Evolutionary conservation across 2,113 vertebrate species (phyloP).

Genomic region (Pachycephala philippinensis): DNA sequence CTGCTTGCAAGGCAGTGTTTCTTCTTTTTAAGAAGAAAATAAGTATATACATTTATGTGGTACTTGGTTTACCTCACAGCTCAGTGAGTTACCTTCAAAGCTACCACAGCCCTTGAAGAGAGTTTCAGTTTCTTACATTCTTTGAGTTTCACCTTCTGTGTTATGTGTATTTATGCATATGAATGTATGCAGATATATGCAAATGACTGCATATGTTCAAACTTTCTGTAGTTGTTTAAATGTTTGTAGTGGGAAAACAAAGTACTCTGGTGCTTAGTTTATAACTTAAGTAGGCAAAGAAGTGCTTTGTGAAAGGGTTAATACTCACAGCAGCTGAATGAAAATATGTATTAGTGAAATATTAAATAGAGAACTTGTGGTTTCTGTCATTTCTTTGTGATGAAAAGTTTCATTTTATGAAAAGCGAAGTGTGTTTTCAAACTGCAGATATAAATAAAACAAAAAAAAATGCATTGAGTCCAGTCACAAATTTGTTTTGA

Average conservation of each 20-base stretch:
- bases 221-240: not conserved
- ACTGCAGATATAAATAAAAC: not conserved
- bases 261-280: not conserved
- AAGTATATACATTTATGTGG: not conserved
- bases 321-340: not conserved
- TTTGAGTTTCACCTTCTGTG: slow-evolving; percentile 20
- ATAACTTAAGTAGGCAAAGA: not conserved
- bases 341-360: not conserved
- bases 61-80: not conserved
- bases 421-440: not conserved
- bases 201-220: not conserved
- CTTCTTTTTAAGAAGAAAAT: not conserved
- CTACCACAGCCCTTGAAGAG: not conserved
- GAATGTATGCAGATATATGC: not conserved
- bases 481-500: not conserved
- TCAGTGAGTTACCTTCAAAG: slow-evolving; percentile 21
- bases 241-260: not conserved
- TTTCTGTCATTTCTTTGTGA: not conserved
- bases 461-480: not conserved
- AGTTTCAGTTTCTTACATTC: slow-evolving; percentile 16
- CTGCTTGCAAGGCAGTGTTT: not conserved
- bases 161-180: not conserved
- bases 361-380: not conserved
- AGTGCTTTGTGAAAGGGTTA: not conserved
- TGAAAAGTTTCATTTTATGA: not conserved